Base-by-base conservation (phyloP, 2,113 vertebrate genomes). In the Miniopterus natalensis region DNA sequence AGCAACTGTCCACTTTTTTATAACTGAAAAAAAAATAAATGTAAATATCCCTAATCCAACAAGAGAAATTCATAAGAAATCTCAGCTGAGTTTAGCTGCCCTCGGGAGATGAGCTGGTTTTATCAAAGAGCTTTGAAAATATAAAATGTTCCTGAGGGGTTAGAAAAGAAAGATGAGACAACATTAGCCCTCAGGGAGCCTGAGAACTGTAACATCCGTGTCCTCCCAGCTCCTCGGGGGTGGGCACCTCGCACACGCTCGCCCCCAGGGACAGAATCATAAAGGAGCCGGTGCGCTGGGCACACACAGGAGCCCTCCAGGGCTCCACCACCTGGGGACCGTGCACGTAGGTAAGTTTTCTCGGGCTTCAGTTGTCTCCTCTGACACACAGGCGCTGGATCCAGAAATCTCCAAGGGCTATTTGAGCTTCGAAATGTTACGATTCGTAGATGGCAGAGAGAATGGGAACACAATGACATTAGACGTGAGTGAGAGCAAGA, bases 31-130 rank as follows among this genome's bases (percentile, higher is more conserved):
- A 81, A 89, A 75, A 59, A 74, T 36, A 71, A 83, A 59, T 61
- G 18, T 78, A 93, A 94, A 94, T 90, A 93, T 25, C 49, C 88
- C 27, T 2, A 91, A 23, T 73, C 55, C 87, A 85, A 97, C 87
- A 96, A 93, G 91, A 97, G 90, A 96, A 90, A 96, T 78, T 95
- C 51, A 93, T 75, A 45, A 94, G 90, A 98, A 97, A 97, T 97
- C 61, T 92, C 96, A 90, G 84, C 42, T 80, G 73, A 95, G 49
- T 87, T 94, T 73, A 73, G 40, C 71, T 66, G 40, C 79, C 84
- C 84, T 36, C 86, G 79, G 92, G 96, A 95, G 95, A 96, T 51
- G 63, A 97, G 65, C 84, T 57, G 75, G 68, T 94, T 97, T 95
- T 83, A 96, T 95, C 91, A 94, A 88, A 96, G 81, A 96, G 57